Evolutionary conservation across 2,113 vertebrate genomes (phyloP).

Genomic region (Carlito syrichta): DNA sequence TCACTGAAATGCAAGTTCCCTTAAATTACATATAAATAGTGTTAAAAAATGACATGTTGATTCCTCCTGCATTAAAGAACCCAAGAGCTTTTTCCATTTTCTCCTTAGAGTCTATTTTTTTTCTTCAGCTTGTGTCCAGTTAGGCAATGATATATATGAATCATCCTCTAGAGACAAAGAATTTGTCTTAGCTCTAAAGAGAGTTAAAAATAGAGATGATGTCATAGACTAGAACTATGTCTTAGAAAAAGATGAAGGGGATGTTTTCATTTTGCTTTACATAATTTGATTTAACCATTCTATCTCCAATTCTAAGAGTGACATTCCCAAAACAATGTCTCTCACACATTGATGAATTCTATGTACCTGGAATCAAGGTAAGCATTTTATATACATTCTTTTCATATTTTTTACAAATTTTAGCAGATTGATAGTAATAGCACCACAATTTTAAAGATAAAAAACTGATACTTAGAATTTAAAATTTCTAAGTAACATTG

Average conservation of each 20-base stretch:
- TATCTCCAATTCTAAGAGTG: neutral
- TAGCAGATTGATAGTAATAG: neutral
- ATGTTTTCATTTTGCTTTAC: neutral
- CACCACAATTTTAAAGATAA: neutral
- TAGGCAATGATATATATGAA: neutral
- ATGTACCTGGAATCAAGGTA: neutral
- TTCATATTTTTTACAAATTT: neutral
- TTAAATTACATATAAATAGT: conserved; percentile 11
- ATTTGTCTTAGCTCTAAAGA: neutral
- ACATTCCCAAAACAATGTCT: neutral
- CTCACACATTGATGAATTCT: neutral
- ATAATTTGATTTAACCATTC: neutral
- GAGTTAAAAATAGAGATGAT: neutral
- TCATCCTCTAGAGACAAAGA: neutral
- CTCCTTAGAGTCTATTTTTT: neutral
- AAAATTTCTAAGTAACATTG: neutral
- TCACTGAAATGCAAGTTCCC: neutral
- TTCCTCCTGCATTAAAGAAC: neutral
- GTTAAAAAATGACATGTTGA: neutral
- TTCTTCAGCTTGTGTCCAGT: neutral
- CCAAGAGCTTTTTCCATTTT: neutral
- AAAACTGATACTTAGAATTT: neutral
- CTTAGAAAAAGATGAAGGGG: neutral
- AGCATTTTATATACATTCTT: neutral
- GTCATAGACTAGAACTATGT: neutral